Conservation (phyloP, 92 coral and sea anemone genomes). For the Umimayanthus chanpuru region DNA sequence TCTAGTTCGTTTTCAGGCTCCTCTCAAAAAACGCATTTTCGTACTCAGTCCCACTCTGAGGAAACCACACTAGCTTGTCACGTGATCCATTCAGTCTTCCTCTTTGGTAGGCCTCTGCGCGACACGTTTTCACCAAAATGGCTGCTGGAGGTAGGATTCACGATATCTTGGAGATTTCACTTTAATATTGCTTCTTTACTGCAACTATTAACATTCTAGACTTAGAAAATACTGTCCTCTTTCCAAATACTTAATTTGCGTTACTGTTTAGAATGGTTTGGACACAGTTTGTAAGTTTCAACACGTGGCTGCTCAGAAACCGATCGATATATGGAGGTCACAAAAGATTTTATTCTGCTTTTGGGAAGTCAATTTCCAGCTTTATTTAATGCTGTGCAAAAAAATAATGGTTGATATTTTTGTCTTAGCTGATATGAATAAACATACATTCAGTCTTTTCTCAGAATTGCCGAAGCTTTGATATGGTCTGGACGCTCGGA, state of each 20-base stretch:
- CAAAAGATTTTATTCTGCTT: slow-evolving; percentile 11
- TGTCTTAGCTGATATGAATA: neutral
- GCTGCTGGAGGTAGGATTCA: slow-evolving; percentile 92
- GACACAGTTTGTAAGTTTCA: neutral
- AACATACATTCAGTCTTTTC: neutral
- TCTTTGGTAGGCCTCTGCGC: slow-evolving; percentile 70
- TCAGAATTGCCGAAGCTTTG: neutral
- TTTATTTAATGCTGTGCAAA: neutral
- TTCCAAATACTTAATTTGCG: neutral
- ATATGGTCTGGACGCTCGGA: neutral
- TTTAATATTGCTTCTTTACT: neutral
- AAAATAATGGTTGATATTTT: neutral
- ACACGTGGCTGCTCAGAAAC: slow-evolving; percentile 21
- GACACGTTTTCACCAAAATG: slow-evolving; percentile 99
- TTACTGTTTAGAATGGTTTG: neutral
- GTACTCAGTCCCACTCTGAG: neutral
- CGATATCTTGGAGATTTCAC: slow-evolving; percentile 16
- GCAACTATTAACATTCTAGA: neutral
- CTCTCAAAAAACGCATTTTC: too few species aligned
- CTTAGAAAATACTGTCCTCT: neutral
- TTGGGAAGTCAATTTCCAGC: neutral
- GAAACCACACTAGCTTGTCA: slow-evolving; percentile 43
- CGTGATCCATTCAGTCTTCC: slow-evolving; percentile 61
- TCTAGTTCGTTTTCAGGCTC: too few species aligned
- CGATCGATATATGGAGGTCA: neutral